phyloP scores from a whole-genome alignment of 2,113 vertebrate genomes.

The Aix galericulata region DNA sequence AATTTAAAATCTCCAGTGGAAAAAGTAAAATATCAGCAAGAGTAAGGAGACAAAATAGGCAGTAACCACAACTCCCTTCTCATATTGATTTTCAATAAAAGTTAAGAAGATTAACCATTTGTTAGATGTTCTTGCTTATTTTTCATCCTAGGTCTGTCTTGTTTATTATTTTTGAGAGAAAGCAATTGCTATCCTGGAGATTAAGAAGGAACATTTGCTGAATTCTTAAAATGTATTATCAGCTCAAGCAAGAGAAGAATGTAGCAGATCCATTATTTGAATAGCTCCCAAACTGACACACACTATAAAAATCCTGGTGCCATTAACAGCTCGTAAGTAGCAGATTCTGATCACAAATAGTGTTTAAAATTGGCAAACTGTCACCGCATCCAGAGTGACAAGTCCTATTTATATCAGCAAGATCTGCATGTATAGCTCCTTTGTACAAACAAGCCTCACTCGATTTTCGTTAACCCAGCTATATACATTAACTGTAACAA shows the following conservation, averaged over 20 bases:
- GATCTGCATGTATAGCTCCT: neutral
- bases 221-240: conserved; percentile 21
- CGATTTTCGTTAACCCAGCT: neutral
- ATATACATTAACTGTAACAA: neutral
- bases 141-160: conserved; percentile 33
- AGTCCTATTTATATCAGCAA: neutral
- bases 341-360: neutral
- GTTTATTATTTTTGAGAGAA: conserved; percentile 47
- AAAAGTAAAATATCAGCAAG: conserved; percentile 6
- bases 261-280: neutral
- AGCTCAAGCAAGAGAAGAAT: conserved; percentile 7
- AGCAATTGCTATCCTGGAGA: conserved; percentile 11
- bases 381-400: neutral
- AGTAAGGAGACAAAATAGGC: neutral
- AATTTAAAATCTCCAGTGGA: neutral
- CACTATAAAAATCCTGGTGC: neutral
- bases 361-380: neutral
- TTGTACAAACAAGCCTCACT: neutral
- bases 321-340: neutral
- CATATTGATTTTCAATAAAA: neutral
- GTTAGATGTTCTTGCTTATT: neutral
- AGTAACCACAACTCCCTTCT: conserved; percentile 20
- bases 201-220: neutral
- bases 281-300: neutral
- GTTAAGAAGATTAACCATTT: conserved; percentile 9